Evolutionary conservation across 2,113 vertebrate genomes (phyloP), one percentile per base, ranked within the genome.

Genomic region (Leucopsar rothschildi): DNA sequence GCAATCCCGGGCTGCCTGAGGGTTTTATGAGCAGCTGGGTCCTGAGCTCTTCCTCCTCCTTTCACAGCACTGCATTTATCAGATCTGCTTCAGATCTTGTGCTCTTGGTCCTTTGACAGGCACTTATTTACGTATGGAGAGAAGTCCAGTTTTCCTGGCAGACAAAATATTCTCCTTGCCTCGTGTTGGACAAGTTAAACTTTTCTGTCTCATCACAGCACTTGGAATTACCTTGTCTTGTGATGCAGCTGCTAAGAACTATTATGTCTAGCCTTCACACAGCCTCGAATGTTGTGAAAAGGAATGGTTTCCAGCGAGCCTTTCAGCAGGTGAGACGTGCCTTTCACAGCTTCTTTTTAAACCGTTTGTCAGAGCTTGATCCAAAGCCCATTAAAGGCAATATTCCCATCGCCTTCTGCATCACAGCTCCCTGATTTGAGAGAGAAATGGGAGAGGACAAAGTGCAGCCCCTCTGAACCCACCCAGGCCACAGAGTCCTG

Each of bases 331-430:
- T 89, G 87, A 95, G 91, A 88, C 4, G 2, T 12, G 70, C 5
- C 1, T 93, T 88, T 92, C 85, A 86, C 95, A 88, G 78, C 85
- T 93, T 18, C 90, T 90, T 50, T 59, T 77, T 9, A 65, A 87
- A 24, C 15, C 12, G 0, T 76, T 93, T 82, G 35, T 80, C 81
- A 82, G 90, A 56, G 42, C 60, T 69, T 29, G 71, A 73, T 77
- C 75, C 19, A 4, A 27, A 91, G 63, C 44, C 61, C 56, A 10
- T 86, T 40, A 81, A 75, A 35, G 52, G 40, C 52, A 78, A 52
- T n/a, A 52, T 70, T 86, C 56, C 72, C 72, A 4, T 14, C 4
- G 8, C 64, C 23, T 63, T 29, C 33, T 44, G 69, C 57, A 78
- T 39, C 70, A 3, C 70, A 60, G 28, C 50, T 71, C 56, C 42